Evolutionary conservation across 1,140 invertebrate genomes (phyloP).

Genomic region (Spodoptera litura): DNA sequence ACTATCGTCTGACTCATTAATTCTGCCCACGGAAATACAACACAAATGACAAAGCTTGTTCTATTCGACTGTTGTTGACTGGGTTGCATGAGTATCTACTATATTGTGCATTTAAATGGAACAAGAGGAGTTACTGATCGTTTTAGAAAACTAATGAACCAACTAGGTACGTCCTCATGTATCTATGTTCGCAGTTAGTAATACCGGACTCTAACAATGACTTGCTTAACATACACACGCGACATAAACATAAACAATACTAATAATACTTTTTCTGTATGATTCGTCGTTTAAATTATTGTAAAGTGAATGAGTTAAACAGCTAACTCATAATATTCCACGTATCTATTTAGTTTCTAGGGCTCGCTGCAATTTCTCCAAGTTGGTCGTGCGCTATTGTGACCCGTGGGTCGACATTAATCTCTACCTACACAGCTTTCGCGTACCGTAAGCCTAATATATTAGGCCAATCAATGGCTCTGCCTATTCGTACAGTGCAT

Average conservation of each 20-base stretch:
- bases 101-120: conserved; percentile 31
- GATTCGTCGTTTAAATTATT: no score
- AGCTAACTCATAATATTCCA: background rate
- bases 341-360: conserved; percentile 9
- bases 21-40: conserved; percentile 36
- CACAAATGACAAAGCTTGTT: conserved; percentile 12
- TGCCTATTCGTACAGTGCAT: conserved; percentile 23
- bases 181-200: no score
- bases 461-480: conserved; percentile 30
- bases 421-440: conserved; percentile 40
- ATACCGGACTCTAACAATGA: no score
- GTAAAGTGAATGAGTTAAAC: background rate
- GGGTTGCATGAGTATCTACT: background rate
- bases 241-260: no score
- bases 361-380: conserved; percentile 27
- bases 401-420: conserved; percentile 35
- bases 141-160: no score
- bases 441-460: conserved; percentile 34
- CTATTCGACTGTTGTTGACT: conserved; percentile 10
- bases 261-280: no score
- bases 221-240: no score
- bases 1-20: conserved; percentile 33
- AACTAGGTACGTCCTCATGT: no score
- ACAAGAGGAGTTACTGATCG: background rate
- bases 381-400: conserved; percentile 36